A percentile compares a stretch with the other conserved stretches of the same genome.
Conservation (phyloP, 1,140 invertebrate species). For the Cataglyphis hispanica region DNA sequence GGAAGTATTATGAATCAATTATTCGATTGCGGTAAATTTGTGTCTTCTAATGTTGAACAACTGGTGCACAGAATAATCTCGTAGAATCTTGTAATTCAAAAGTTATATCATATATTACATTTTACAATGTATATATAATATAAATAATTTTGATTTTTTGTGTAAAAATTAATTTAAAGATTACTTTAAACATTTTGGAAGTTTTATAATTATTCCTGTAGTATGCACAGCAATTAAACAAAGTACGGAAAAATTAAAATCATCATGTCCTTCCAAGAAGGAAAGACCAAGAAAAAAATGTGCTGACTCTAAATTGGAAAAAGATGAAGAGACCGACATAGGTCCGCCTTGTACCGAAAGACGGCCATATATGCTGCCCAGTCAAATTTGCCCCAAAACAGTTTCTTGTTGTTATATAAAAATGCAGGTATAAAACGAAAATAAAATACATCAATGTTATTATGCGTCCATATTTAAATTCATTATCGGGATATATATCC, state of each 20-base stretch:
- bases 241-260: constrained; percentile 5
- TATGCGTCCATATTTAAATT: neutral
- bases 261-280: constrained; percentile 56
- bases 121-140: constrained; percentile 3
- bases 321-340: neutral
- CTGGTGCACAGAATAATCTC: neutral
- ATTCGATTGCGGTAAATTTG: constrained; percentile 40
- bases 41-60: neutral
- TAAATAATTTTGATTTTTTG: neutral
- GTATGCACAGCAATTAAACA: constrained; percentile 30
- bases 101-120: neutral
- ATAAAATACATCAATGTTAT: neutral
- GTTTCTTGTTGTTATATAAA: constrained; percentile 70
- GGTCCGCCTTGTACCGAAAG: constrained; percentile 10
- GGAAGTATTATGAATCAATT: constrained; percentile 43
- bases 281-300: constrained; percentile 19
- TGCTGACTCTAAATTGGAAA: neutral
- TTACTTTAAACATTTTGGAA: neutral
- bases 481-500: neutral
- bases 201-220: constrained; percentile 37
- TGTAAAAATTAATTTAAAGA: neutral
- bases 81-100: neutral
- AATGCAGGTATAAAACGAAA: constrained; percentile 73
- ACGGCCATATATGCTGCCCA: neutral
- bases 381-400: constrained; percentile 45